phyloP scores from a whole-genome alignment of 2,888 invertebrate species.

The Neria commutata region DNA sequence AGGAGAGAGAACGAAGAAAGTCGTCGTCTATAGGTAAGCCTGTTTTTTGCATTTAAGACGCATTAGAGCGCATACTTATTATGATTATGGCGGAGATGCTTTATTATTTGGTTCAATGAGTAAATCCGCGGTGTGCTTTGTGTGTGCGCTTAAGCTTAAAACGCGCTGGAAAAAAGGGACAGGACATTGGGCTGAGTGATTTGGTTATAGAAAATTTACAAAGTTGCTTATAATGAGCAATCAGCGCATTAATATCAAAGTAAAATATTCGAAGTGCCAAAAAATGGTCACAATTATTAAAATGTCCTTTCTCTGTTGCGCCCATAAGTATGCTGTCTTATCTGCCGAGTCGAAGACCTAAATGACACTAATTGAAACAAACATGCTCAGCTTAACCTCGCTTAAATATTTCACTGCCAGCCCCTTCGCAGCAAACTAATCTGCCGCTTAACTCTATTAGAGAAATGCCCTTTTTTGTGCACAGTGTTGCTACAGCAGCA shows the following conservation, averaged over 20 bases:
- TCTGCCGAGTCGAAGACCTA: not conserved
- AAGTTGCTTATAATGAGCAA: not conserved
- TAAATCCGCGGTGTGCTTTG: conserved; percentile 36
- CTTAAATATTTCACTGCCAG: conserved; percentile 21
- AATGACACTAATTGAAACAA: conserved; percentile 51
- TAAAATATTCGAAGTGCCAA: not conserved
- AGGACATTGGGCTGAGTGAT: too few species aligned
- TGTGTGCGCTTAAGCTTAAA: too few species aligned
- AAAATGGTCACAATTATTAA: not conserved
- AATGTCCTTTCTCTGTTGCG: not conserved
- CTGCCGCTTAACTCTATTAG: conserved; percentile 18
- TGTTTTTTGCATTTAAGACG: conserved; percentile 46
- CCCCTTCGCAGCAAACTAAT: not conserved
- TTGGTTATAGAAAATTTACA: too few species aligned
- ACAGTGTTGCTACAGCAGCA: not conserved
- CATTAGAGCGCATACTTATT: conserved; percentile 57
- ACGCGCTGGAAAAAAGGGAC: too few species aligned
- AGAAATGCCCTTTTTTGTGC: conserved; percentile 9
- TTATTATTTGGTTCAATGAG: conserved; percentile 59
- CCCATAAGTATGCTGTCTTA: too few species aligned
- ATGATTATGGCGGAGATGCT: conserved; percentile 58
- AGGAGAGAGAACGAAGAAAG: too few species aligned
- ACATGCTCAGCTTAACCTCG: conserved; percentile 34
- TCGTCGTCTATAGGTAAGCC: too few species aligned
- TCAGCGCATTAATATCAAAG: not conserved